phyloP scores from a whole-genome alignment of 2,797 vertebrate genomes.

The Ispidina picta region DNA sequence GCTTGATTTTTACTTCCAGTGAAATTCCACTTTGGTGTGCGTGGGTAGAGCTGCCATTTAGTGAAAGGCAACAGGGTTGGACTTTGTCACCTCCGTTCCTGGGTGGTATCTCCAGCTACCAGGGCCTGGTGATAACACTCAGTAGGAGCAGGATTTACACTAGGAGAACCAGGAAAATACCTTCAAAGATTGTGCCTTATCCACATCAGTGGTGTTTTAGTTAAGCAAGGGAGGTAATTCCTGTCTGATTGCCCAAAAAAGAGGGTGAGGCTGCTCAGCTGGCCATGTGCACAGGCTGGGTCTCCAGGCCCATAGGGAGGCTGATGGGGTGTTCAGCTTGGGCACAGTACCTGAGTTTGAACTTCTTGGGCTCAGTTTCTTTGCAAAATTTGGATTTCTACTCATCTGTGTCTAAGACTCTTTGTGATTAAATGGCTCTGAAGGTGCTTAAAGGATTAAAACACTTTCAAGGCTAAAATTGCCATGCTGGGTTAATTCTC shows the following conservation, averaged over 20 bases:
- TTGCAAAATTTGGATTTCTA: background rate
- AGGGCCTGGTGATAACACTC: background rate
- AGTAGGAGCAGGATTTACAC: background rate
- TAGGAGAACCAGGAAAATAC: background rate
- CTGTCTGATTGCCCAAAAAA: background rate
- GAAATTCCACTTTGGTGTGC: background rate
- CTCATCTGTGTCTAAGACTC: background rate
- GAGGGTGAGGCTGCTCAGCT: background rate
- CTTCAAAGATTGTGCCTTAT: background rate
- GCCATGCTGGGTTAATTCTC: background rate
- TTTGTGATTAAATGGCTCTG: background rate
- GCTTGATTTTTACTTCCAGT: slow-evolving; percentile 19
- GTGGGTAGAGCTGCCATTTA: slow-evolving; percentile 5
- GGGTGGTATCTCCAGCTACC: background rate
- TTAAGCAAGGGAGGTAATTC: background rate
- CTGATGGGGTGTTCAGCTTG: background rate
- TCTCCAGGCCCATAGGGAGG: background rate
- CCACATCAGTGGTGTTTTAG: background rate
- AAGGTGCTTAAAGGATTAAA: background rate
- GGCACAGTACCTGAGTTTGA: background rate
- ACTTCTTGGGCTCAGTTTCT: background rate
- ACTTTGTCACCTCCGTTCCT: background rate
- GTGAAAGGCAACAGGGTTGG: background rate
- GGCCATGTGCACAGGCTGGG: background rate
- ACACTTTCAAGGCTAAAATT: background rate